phyloP scores from a whole-genome alignment of 1,140 invertebrate species.

The Leptopilina boulardi region DNA sequence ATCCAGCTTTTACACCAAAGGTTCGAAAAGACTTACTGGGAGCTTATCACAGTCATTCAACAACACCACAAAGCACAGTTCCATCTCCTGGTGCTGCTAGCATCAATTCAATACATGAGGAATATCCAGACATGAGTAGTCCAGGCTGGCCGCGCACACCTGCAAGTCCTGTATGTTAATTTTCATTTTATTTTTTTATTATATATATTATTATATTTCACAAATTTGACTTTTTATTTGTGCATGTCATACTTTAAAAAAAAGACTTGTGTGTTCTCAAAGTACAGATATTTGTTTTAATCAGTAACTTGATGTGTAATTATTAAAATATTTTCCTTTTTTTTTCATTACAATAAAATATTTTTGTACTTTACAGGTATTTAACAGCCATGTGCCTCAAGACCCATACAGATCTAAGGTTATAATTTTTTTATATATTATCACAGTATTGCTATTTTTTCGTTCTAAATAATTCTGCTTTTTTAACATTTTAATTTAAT shows the following conservation, averaged over 20 bases:
- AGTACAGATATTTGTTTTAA: too few relatives aligned
- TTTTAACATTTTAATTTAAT: slow-evolving; percentile 14
- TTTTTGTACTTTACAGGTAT: slow-evolving; percentile 83
- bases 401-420: slow-evolving; percentile 92
- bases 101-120: slow-evolving; percentile 91
- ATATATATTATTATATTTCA: background rate
- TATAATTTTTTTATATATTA: slow-evolving; percentile 65
- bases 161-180: slow-evolving; percentile 88
- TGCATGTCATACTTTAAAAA: too few relatives aligned
- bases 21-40: slow-evolving; percentile 81
- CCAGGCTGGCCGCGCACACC: slow-evolving; percentile 92
- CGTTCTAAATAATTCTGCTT: background rate
- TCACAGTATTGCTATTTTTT: slow-evolving; percentile 15
- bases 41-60: slow-evolving; percentile 81
- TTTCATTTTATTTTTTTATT: slow-evolving; percentile 15
- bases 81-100: slow-evolving; percentile 89
- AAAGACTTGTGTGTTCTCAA: too few relatives aligned
- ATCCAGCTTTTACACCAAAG: slow-evolving; percentile 87
- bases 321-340: too few relatives aligned
- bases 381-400: slow-evolving; percentile 93
- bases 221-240: slow-evolving; percentile 24
- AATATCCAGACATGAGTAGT: slow-evolving; percentile 91
- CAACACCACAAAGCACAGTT: slow-evolving; percentile 83
- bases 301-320: background rate
- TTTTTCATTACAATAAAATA: slow-evolving; percentile 52